These are phyloP conservation scores for Picathartes gymnocephalus DNA, from an alignment of 2,113 vertebrate genomes.

Conservation along the genomic window DNA sequence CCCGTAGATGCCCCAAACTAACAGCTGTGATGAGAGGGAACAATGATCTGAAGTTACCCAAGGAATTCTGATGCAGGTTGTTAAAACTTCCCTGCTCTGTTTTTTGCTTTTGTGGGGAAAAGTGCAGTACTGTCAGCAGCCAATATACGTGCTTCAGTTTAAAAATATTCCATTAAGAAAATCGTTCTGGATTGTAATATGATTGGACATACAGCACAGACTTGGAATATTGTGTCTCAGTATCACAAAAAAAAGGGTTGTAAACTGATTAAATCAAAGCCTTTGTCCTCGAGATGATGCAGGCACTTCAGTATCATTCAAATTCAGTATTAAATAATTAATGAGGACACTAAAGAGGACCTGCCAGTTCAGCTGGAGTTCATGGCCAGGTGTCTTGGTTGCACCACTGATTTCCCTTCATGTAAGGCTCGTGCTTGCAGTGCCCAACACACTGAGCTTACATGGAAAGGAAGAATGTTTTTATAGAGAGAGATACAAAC, in stretches of 20 bases:
- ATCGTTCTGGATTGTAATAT: neutral
- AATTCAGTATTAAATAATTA: neutral
- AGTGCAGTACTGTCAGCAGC: neutral
- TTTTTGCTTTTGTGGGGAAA: neutral
- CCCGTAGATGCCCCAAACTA: neutral
- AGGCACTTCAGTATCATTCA: neutral
- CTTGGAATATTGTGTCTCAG: neutral
- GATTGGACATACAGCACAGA: neutral
- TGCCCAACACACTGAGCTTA: neutral
- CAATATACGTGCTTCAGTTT: neutral
- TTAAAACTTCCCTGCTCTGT: neutral
- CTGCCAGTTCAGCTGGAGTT: neutral
- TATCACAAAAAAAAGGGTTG: neutral
- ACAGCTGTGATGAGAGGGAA: neutral
- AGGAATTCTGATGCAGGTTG: neutral
- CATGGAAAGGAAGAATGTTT: neutral
- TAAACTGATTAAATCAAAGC: neutral
- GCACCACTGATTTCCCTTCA: neutral
- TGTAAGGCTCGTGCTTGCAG: neutral
- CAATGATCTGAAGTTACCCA: neutral
- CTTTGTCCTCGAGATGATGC: neutral
- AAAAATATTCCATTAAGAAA: neutral
- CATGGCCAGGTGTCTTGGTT: neutral
- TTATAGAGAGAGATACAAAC: neutral
- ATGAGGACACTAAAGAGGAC: neutral